A percentile compares a stretch with the other conserved stretches of the same genome.
phyloP scores from a whole-genome alignment of 2,888 invertebrate genomes.

The Salticus scenicus region DNA sequence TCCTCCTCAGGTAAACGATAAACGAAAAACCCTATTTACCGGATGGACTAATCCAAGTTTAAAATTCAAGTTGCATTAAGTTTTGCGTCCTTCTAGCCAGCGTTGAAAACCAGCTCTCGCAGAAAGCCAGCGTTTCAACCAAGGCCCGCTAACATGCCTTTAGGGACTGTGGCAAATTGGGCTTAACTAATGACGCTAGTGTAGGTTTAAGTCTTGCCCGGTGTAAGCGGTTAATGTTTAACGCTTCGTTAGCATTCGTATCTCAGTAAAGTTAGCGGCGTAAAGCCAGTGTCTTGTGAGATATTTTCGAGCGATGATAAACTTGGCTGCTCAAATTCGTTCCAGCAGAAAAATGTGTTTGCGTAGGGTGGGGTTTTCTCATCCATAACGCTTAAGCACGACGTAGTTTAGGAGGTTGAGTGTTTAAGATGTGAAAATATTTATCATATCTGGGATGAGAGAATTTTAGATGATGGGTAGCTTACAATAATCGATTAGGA shows the following conservation, averaged over 20 bases:
- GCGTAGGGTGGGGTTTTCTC: constrained; percentile 34
- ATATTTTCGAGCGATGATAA: constrained; percentile 56
- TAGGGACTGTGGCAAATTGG: constrained; percentile 61
- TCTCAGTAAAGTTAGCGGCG: constrained; percentile 61
- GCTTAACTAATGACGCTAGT: constrained; percentile 67
- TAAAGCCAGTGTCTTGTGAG: constrained; percentile 63
- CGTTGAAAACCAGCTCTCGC: constrained; percentile 38
- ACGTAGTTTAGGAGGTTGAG: constrained; percentile 8
- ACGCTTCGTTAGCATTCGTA: constrained; percentile 65
- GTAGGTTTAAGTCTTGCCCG: constrained; percentile 47
- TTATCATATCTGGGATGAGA: background rate
- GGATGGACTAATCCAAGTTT: constrained; percentile 61
- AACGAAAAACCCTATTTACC: constrained; percentile 47
- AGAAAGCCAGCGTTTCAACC: constrained; percentile 41
- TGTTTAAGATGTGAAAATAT: constrained; percentile 14
- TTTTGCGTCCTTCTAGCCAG: constrained; percentile 18
- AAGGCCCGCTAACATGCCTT: constrained; percentile 63
- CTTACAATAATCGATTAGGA: background rate
- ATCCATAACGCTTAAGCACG: constrained; percentile 56
- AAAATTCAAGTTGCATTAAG: constrained; percentile 57
- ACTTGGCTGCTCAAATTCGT: constrained; percentile 51
- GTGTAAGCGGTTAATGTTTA: constrained; percentile 63
- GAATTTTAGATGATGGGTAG: background rate
- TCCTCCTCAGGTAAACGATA: background rate
- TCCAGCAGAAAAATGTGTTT: constrained; percentile 62